Evolutionary conservation across 2,113 vertebrate species (phyloP).

Genomic region (Cyanoderma ruficeps): DNA sequence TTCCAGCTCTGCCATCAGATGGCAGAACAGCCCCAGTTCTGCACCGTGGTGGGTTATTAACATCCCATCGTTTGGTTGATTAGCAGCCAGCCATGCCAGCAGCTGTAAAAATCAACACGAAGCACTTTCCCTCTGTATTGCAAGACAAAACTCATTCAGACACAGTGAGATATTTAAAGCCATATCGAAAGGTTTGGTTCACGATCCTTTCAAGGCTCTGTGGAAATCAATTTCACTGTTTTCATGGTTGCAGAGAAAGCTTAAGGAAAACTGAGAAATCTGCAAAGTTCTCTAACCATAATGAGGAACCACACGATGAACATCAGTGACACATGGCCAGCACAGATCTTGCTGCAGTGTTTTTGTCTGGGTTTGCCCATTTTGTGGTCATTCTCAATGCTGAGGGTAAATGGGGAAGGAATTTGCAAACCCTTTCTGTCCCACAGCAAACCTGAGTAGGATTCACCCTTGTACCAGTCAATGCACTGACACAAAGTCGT

Average conservation of each 20-base stretch:
- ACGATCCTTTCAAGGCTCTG: not conserved
- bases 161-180: not conserved
- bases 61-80: rapidly evolving
- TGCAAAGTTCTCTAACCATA: not conserved
- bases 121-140: not conserved
- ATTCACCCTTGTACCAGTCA: not conserved
- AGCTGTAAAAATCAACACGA: not conserved
- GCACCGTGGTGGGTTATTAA: rapidly evolving
- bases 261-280: not conserved
- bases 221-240: not conserved
- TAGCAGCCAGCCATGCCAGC: not conserved
- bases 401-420: not conserved
- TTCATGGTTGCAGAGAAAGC: not conserved
- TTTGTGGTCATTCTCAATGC: not conserved
- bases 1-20: slow-evolving; percentile 26
- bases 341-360: not conserved
- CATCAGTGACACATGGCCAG: not conserved
- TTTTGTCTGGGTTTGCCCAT: not conserved
- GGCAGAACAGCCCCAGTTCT: slow-evolving; percentile 15
- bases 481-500: not conserved
- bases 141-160: not conserved
- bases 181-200: not conserved
- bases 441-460: not conserved
- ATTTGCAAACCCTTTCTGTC: not conserved
- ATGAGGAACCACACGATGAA: not conserved